Evolutionary conservation across 2,797 vertebrate genomes (phyloP), one percentile per base, ranked within the genome.

Genomic region (Alca torda): DNA sequence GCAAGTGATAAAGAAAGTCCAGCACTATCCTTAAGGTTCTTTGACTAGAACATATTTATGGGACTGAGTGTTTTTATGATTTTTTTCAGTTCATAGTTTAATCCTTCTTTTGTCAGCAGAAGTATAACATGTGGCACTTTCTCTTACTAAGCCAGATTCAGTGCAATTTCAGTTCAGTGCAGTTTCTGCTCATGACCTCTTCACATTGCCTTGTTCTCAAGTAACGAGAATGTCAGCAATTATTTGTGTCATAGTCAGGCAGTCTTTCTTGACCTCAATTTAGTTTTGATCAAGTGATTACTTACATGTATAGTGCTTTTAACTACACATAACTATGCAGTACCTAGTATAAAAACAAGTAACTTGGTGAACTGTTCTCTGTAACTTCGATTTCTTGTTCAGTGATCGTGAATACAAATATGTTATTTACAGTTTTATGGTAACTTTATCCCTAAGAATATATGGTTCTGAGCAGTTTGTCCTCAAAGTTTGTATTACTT

Each of bases 261-360:
- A 35, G 25, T 43, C 31, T 59, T 70, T 92, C 39, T 45, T 91
- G n/a, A 64, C 59, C 50, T 93, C 48, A 67, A 13, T 75, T 94
- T 87, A 72, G 8, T 85, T 92, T 87, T 70, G 31, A 81, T 68
- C 25, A 68, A 77, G 15, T 72, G 20, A 87, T 75, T 70, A 74
- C 63, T 59, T 74, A 53, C 28, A 41, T 33, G 4, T 11, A 18
- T 45, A 84, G 24, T 82, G 37, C 15, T 92, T 92, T 74, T 83
- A 94, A 74, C 37, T 35, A 31, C 25, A 53, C 3, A 18, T 79
- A 88, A 35, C 53, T 74, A 64, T 61, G 13, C 13, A 56, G 16
- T 37, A 60, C 6, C 11, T 56, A 41, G 12, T 30, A 53, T 17
- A 63, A 89, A 77, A 95, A 81, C 54, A 76, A 59, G 63, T 91